A percentile compares a stretch with the other conserved stretches of the same genome.
phyloP scores from a whole-genome alignment of 2,888 invertebrate species.

The Tipula helvola region DNA sequence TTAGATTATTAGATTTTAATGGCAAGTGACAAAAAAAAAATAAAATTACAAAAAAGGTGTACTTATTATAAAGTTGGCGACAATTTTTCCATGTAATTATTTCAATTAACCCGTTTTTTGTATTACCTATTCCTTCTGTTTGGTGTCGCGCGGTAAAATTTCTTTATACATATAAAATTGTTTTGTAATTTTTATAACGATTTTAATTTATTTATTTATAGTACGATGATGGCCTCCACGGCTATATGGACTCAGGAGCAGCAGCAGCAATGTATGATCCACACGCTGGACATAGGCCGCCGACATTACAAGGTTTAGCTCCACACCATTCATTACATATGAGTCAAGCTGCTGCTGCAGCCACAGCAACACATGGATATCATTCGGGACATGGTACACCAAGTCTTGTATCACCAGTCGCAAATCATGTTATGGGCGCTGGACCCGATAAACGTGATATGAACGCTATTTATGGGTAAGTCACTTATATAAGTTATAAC shows the following conservation, averaged over 20 bases:
- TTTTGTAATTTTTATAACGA: background rate
- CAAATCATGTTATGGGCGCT: constrained; percentile 77
- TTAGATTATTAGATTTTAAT: background rate
- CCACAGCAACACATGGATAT: constrained; percentile 47
- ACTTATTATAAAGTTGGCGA: background rate
- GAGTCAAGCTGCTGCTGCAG: constrained; percentile 54
- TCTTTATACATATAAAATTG: background rate
- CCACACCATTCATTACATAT: constrained; percentile 72
- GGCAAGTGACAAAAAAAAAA: background rate
- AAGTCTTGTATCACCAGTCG: constrained; percentile 71
- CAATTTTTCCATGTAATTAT: background rate
- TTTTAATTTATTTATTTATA: constrained; percentile 34
- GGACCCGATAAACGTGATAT: constrained; percentile 92
- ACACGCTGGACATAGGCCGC: constrained; percentile 51
- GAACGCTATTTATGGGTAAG: constrained; percentile 98
- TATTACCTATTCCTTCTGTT: background rate
- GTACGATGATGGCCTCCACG: constrained; percentile 92
- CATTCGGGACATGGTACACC: constrained; percentile 42
- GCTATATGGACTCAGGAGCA: constrained; percentile 68
- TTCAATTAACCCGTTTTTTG: constrained; percentile 9
- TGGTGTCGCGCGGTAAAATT: background rate
- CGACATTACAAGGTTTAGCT: constrained; percentile 46
- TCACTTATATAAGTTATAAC: constrained; percentile 23
- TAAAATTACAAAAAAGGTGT: background rate
- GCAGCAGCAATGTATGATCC: constrained; percentile 62